A percentile compares a stretch with the other conserved stretches of the same genome.
Conservation (phyloP, 1,140 invertebrate genomes). For the Panulirus ornatus region DNA sequence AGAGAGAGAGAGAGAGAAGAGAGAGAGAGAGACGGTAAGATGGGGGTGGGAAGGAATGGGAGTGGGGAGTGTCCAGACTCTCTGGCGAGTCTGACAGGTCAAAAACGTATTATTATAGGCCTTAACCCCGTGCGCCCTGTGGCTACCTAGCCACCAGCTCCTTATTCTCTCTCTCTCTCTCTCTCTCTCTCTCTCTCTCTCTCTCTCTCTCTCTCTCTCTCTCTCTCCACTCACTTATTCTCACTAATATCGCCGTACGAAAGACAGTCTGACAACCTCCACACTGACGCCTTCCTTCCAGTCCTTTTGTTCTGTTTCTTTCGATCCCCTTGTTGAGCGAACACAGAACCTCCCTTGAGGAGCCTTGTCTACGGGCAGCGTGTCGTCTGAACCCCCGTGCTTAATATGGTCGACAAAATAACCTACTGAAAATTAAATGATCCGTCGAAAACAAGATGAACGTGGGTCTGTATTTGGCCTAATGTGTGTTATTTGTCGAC, state of each 20-base stretch:
- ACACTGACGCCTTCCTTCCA: too few relatives aligned
- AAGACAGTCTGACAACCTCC: too few relatives aligned
- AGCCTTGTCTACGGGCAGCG: neutral
- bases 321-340: too few relatives aligned
- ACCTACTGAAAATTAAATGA: slow-evolving; percentile 42
- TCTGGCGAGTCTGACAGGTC: too few relatives aligned
- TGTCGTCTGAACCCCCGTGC: neutral
- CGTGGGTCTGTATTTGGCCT: neutral
- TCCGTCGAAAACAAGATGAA: slow-evolving; percentile 14
- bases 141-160: neutral
- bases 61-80: too few relatives aligned
- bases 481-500: slow-evolving; percentile 41
- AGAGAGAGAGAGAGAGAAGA: neutral
- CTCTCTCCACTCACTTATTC: neutral
- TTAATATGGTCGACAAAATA: slow-evolving; percentile 13
- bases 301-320: too few relatives aligned
- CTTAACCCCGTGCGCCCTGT: neutral
- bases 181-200: neutral
- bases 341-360: too few relatives aligned
- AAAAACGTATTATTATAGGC: neutral
- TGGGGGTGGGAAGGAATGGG: neutral
- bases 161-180: neutral
- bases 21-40: neutral
- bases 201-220: neutral
- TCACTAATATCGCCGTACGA: too few relatives aligned